These are phyloP conservation scores for Proales similis DNA, from an alignment of 1,140 invertebrate genomes.

Conservation along the genomic window DNA sequence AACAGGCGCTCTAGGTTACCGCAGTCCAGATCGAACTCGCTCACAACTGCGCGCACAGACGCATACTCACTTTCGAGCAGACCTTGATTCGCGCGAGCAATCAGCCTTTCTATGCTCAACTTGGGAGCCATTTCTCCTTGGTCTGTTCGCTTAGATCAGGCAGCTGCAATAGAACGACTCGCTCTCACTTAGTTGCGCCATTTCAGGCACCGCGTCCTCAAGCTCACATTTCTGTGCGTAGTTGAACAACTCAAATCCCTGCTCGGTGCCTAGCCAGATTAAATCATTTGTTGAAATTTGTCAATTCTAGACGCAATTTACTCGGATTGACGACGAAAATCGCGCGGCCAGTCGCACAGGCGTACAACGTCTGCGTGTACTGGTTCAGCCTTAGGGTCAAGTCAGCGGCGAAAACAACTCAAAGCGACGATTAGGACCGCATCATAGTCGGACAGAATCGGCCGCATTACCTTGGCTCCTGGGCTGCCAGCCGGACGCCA, in stretches of 20 bases:
- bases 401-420: conserved; percentile 13
- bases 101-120: conserved; percentile 16
- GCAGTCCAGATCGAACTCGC: conserved; percentile 16
- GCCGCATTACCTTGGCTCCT: background rate
- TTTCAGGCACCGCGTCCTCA: background rate
- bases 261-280: background rate
- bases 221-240: background rate
- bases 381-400: conserved; percentile 1
- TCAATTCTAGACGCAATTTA: background rate
- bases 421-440: no score
- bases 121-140: no score
- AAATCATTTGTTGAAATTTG: background rate
- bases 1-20: background rate
- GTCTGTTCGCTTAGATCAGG: conserved; percentile 5
- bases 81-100: conserved; percentile 5
- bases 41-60: conserved; percentile 3
- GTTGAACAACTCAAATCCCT: conserved; percentile 15
- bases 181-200: conserved; percentile 24
- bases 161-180: background rate
- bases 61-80: conserved; percentile 8
- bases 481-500: conserved; percentile 8
- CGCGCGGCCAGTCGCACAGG: background rate
- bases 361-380: conserved; percentile 16
- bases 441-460: background rate
- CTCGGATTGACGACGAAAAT: conserved; percentile 29